Evolutionary conservation across 2,888 invertebrate species (phyloP), one percentile per base, ranked within the genome.

Genomic region (Andrena marginata): DNA sequence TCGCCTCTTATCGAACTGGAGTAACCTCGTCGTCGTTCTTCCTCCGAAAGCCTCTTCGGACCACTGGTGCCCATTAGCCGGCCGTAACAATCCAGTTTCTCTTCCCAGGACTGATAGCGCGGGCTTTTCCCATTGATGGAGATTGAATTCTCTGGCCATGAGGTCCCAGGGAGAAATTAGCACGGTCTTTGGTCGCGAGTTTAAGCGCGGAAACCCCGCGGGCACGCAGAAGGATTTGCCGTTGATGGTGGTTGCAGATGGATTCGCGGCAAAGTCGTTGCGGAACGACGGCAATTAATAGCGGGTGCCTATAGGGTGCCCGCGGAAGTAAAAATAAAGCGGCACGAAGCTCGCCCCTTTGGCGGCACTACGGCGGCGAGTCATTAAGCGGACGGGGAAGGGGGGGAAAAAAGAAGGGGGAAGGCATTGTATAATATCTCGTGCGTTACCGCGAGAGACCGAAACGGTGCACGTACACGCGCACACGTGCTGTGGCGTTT

Each of bases 281-380:
- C 91, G 92, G 90, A 91, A 92, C 90, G 92, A 90, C 91, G 92
- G 91, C 92, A 93, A 93, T 93, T 93, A 93, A 93, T 93, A 92
- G 92, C 91, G 89, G 89, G 90, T 91, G 89, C 86, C 92, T 91
- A 92, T 92, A 90, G 92, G 93, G 92, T 92, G 92, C 93, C 93
- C 87, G 90, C 92, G 92, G 93, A 93, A 93, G 92, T 93, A 90
- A 92, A 91, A 92, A 92, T 93, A 92, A 92, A 92, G 89, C 89
- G 90, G 89, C 90, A 92, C 90, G 90, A 90, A 89, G 87, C 89
- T 87, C 81, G 86, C 87, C 89, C 90, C 92, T 92, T 92, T 92
- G 93, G 92, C 93, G 93, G 93, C 92, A 89, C 89, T 81, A 80
- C 89, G 87, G 67, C 78, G 86, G 78, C 91, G 91, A 92, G 93